These are phyloP conservation scores for Zaprionus kolodkinae DNA, from an alignment of 1,140 invertebrate species.

Conservation along the genomic window DNA sequence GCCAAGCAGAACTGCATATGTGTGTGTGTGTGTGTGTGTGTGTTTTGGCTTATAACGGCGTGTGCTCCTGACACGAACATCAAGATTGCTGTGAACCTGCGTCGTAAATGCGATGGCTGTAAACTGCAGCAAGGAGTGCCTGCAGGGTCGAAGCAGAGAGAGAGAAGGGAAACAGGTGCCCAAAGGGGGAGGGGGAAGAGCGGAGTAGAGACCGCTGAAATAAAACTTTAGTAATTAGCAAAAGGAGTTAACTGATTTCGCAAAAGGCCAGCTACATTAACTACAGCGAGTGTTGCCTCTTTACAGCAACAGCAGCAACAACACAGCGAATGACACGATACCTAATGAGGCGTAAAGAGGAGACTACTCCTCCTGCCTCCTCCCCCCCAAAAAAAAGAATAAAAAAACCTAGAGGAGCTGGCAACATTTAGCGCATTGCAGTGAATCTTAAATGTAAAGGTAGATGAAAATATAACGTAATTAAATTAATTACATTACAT, in stretches of 20 bases:
- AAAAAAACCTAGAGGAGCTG: slow-evolving; percentile 32
- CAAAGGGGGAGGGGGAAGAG: not conserved
- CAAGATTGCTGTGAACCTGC: slow-evolving; percentile 55
- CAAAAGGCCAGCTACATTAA: slow-evolving; percentile 50
- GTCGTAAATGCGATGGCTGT: slow-evolving; percentile 7
- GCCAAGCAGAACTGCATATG: not conserved
- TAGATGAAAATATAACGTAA: slow-evolving; percentile 83
- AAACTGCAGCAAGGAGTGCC: not conserved
- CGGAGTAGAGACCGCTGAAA: slow-evolving; percentile 43
- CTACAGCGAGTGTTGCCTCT: slow-evolving; percentile 64
- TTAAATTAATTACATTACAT: slow-evolving; percentile 83
- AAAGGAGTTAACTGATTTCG: slow-evolving; percentile 80
- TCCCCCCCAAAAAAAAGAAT: not conserved
- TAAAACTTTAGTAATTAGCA: slow-evolving; percentile 83
- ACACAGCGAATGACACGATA: slow-evolving; percentile 50
- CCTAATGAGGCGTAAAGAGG: slow-evolving; percentile 59
- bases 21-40: slow-evolving; percentile 14
- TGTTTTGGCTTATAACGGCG: slow-evolving; percentile 9
- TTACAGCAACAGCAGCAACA: slow-evolving; percentile 19
- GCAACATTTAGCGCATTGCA: slow-evolving; percentile 78
- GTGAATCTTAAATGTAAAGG: slow-evolving; percentile 46
- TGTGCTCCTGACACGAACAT: slow-evolving; percentile 68
- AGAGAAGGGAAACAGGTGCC: not conserved
- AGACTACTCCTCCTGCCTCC: too few species aligned
- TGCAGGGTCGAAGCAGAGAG: too few species aligned